Conservation (phyloP, 1,140 invertebrate genomes). For the Bicyclus anynana region DNA sequence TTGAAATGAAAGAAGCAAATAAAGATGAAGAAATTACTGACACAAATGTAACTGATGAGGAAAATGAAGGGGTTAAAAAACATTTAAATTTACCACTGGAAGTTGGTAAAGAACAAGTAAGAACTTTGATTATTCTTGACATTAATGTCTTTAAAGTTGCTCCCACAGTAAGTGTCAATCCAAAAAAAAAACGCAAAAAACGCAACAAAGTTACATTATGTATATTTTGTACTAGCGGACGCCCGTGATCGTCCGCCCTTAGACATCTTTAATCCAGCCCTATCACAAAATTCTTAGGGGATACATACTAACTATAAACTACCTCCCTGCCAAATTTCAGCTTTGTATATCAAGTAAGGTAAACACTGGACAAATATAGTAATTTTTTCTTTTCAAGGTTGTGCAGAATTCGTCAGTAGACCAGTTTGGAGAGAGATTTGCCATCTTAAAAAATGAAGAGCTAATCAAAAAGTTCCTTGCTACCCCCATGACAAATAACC, state of each 20-base stretch:
- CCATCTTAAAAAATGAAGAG: constrained; percentile 46
- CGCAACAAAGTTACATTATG: too few relatives aligned
- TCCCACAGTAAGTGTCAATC: too few relatives aligned
- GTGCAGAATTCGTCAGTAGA: constrained; percentile 12
- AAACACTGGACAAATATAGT: too few relatives aligned
- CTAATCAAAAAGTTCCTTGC: constrained; percentile 43
- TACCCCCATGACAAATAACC: constrained; percentile 55
- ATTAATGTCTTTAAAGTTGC: too few relatives aligned
- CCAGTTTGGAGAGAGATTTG: constrained; percentile 38
- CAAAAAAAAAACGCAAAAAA: too few relatives aligned
- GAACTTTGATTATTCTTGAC: background rate
- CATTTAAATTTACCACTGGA: constrained; percentile 43
- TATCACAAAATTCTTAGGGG: too few relatives aligned
- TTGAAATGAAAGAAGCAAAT: background rate
- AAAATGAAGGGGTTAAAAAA: constrained; percentile 19
- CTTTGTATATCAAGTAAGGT: too few relatives aligned
- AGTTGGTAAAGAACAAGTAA: constrained; percentile 53
- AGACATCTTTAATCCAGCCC: too few relatives aligned
- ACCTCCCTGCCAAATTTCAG: too few relatives aligned
- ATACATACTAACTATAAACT: too few relatives aligned
- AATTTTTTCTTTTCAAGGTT: constrained; percentile 11
- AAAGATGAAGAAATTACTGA: background rate
- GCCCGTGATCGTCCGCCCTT: too few relatives aligned
- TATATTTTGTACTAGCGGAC: too few relatives aligned
- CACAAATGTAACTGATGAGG: background rate